Base-by-base conservation (phyloP, 2,113 vertebrate species). In the Patagioenas fasciata region DNA sequence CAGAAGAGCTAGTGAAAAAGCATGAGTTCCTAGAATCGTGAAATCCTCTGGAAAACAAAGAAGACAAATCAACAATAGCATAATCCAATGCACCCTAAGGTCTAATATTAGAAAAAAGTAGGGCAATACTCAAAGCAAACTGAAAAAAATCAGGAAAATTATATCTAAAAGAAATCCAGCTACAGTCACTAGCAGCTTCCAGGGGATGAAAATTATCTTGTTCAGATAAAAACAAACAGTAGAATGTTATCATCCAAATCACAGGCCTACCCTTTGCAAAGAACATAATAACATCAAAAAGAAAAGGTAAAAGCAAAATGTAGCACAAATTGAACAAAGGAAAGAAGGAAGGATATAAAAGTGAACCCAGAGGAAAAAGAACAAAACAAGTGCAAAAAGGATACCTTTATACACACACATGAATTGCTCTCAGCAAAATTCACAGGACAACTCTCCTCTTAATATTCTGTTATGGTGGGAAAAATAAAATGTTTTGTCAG, bases 301-400 rank as follows among this genome's bases (percentile, higher is more conserved):
- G 9, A 58, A 58, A 86, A 92, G 14, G 18, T 23, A 65, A 79
- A 84, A 83, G 29, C 50, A 26, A 91, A 92, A n/a, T 60, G 15
- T 11, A 88, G 32, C 16, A 67, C 31, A 84, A 58, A 50, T 25
- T 26, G 19, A 77, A 44, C 10, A 47, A 92, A 56, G 17, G 21
- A 57, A 70, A 26, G 3, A 70, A 29, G n/a, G 42, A 79, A 66
- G 57, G 67, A n/a, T 25, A 50, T 21, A 17, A 56, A 88, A 88
- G 23, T 71, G 26, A 94, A 85, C 25, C 38, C 26, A 74, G 32
- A 79, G 26, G 29, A 85, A 57, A 58, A 11, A 70, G 16, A 78
- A 54, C 7, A 74, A 66, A 89, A 38, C 7, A 40, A 1, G 6
- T 3, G 42, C 20, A 42, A 0, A 2, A 65, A 47, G 5, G 15